Evolutionary conservation across 2,113 vertebrate species (phyloP).

Genomic region (Catharus minimus): DNA sequence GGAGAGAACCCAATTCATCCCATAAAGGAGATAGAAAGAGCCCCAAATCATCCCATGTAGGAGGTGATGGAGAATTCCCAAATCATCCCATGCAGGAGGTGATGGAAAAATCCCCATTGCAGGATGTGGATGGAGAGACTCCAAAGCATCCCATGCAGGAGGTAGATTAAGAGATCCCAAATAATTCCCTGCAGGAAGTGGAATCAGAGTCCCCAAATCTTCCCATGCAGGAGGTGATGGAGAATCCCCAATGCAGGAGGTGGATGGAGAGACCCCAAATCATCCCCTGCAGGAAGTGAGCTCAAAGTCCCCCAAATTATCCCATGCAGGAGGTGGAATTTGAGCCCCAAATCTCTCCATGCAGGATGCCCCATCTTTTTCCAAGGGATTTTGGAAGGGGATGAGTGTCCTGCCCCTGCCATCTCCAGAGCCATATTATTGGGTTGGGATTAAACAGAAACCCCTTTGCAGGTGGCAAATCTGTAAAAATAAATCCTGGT

Average conservation of each 20-base stretch:
- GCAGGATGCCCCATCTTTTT: background rate
- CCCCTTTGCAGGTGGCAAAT: background rate
- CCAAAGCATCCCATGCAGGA: too few species aligned
- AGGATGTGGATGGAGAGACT: too few species aligned
- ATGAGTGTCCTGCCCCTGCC: background rate
- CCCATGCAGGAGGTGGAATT: fast-evolving
- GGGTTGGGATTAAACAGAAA: background rate
- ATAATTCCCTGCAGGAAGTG: too few species aligned
- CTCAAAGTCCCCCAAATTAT: background rate
- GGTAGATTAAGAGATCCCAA: too few species aligned
- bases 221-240: too few species aligned
- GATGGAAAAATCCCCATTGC: too few species aligned
- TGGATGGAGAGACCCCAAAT: too few species aligned
- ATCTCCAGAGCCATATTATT: background rate
- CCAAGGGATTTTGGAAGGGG: fast-evolving
- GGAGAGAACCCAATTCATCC: background rate
- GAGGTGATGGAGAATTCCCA: too few species aligned
- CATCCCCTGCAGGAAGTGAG: fast-evolving
- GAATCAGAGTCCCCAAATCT: too few species aligned
- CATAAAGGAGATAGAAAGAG: background rate
- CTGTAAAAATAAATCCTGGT: background rate
- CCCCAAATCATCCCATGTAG: background rate
- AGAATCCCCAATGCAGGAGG: too few species aligned
- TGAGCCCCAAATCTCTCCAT: fast-evolving
- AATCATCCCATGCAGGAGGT: too few species aligned